A percentile compares a stretch with the other conserved stretches of the same genome.
phyloP scores from a whole-genome alignment of 2,888 invertebrate genomes.

The Machimus atricapillus region DNA sequence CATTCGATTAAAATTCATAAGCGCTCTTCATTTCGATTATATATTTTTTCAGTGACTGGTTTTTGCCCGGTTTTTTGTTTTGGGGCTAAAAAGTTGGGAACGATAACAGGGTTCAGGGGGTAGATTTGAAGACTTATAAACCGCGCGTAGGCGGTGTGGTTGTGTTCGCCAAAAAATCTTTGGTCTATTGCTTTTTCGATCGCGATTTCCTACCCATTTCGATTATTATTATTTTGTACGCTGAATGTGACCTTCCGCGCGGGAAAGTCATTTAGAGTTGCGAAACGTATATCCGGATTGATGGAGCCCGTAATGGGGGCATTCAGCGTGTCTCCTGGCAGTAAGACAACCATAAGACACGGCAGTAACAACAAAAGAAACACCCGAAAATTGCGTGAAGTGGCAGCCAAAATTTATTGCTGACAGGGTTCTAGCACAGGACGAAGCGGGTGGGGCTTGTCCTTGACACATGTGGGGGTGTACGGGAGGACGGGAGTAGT shows the following conservation, averaged over 20 bases:
- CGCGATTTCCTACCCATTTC: background rate
- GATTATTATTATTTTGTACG: background rate
- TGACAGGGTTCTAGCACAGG: background rate
- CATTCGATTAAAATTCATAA: conserved; percentile 34
- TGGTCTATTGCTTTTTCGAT: background rate
- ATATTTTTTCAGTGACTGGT: background rate
- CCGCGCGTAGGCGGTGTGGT: background rate
- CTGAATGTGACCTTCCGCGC: background rate
- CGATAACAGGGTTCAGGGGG: background rate
- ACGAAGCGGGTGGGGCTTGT: background rate
- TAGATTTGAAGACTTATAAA: background rate
- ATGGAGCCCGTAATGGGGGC: background rate
- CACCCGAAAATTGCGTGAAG: conserved; percentile 36
- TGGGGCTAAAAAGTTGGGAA: conserved; percentile 3
- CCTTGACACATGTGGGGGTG: background rate
- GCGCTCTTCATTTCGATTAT: background rate
- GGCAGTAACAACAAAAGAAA: conserved; percentile 10
- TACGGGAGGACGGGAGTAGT: background rate
- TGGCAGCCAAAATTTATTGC: background rate
- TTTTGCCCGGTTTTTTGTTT: background rate
- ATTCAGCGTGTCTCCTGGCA: background rate
- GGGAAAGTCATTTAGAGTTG: conserved; percentile 11
- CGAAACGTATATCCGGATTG: conserved; percentile 12
- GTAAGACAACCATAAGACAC: conserved; percentile 14
- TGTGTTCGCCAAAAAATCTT: background rate